Percentiles rank a stretch among this genome's conserved stretches.
These are phyloP conservation scores for Stegastes partitus DNA, from an alignment of 2,113 vertebrate species.

Conservation along the genomic window DNA sequence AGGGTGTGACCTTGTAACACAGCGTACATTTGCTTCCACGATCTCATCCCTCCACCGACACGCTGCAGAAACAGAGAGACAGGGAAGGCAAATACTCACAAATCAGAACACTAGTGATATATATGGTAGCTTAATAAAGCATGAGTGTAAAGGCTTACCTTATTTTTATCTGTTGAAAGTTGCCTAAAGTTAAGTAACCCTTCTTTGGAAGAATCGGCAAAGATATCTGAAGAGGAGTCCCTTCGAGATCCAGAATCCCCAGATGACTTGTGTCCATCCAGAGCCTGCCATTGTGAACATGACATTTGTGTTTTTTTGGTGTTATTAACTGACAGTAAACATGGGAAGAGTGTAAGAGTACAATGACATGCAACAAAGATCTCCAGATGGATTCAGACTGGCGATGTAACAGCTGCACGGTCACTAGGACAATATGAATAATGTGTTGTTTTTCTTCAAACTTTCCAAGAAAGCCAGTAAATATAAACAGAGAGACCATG, in stretches of 20 bases:
- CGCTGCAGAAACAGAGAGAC: slow-evolving; percentile 80
- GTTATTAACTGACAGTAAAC: slow-evolving; percentile 14
- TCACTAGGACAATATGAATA: neutral
- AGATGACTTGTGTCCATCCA: slow-evolving; percentile 89
- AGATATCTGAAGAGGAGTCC: slow-evolving; percentile 92
- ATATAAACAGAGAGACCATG: neutral
- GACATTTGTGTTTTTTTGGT: neutral
- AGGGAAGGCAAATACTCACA: neutral
- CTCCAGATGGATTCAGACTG: slow-evolving; percentile 5
- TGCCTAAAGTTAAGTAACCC: slow-evolving; percentile 95
- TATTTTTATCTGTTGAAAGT: slow-evolving; percentile 93
- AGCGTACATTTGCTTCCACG: slow-evolving; percentile 96
- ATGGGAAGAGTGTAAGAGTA: neutral
- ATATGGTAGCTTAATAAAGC: neutral
- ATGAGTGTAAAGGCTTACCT: slow-evolving; percentile 84
- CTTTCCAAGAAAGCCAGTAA: neutral
- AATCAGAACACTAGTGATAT: neutral
- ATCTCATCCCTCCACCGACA: slow-evolving; percentile 92
- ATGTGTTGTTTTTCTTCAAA: no score
- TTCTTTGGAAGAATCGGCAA: slow-evolving; percentile 93
- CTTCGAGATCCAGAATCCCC: slow-evolving; percentile 93
- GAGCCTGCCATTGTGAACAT: slow-evolving; percentile 78
- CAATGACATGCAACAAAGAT: slow-evolving; percentile 21
- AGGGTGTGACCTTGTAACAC: slow-evolving; percentile 93
- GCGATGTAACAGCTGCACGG: neutral